phyloP scores from a whole-genome alignment of 2,113 vertebrate genomes.

The Myrmophylax atrothorax region DNA sequence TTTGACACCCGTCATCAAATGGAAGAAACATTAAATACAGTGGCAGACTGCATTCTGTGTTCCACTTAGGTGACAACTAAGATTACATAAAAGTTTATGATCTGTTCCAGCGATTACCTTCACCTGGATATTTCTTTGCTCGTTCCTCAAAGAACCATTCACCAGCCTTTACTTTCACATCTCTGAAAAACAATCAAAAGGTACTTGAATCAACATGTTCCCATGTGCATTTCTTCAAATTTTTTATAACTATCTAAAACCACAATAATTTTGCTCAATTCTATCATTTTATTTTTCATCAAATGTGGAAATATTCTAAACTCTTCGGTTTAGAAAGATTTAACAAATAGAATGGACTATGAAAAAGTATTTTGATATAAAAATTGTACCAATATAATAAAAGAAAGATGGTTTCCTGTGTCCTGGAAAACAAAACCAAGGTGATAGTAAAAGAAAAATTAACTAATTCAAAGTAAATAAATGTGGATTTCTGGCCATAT shows the following conservation, averaged over 20 bases:
- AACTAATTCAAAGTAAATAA: not conserved
- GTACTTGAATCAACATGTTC: not conserved
- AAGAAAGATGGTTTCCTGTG: not conserved
- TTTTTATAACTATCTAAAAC: not conserved
- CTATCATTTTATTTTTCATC: not conserved
- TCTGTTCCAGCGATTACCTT: slow-evolving; percentile 74
- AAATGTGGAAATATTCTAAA: not conserved
- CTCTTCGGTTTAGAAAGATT: not conserved
- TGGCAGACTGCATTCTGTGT: not conserved
- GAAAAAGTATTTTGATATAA: not conserved
- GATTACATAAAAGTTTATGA: not conserved
- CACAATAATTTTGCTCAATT: not conserved
- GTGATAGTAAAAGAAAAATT: not conserved
- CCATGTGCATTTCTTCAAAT: not conserved
- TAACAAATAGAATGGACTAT: not conserved
- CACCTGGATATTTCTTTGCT: slow-evolving; percentile 85
- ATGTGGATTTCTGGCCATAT: not conserved
- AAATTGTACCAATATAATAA: not conserved
- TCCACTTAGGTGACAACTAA: not conserved
- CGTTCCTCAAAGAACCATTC: slow-evolving; percentile 93
- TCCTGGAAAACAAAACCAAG: not conserved
- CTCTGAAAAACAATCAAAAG: slow-evolving; percentile 76
- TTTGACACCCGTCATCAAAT: not conserved
- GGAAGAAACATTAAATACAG: not conserved
- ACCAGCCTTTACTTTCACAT: slow-evolving; percentile 88